phyloP scores from a whole-genome alignment of 1,140 invertebrate genomes.

The Dryas iulia region DNA sequence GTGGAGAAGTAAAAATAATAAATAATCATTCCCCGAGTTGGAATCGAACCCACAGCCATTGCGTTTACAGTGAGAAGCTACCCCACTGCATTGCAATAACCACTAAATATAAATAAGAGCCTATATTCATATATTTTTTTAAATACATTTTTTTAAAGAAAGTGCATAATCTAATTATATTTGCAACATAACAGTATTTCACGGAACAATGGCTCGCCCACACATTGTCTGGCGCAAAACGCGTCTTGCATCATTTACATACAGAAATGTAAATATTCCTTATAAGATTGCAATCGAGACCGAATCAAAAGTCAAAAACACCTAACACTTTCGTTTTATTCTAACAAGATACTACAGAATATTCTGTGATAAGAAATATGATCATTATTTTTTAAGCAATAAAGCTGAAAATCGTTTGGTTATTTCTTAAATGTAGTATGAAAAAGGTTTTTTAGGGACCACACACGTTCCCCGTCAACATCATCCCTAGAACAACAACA shows the following conservation, averaged over 20 bases:
- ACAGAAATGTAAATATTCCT: constrained; percentile 43
- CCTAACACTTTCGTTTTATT: constrained; percentile 68
- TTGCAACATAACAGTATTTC: constrained; percentile 39
- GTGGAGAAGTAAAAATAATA: no score
- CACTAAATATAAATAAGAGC: no score
- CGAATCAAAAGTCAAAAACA: constrained; percentile 51
- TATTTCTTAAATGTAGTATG: not conserved
- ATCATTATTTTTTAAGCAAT: not conserved
- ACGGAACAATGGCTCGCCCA: constrained; percentile 60
- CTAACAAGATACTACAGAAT: not conserved
- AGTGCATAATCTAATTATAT: constrained; percentile 31
- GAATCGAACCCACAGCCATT: no score
- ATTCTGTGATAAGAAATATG: not conserved
- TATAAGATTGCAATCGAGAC: constrained; percentile 47
- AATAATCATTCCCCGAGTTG: no score
- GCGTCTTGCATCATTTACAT: constrained; percentile 64
- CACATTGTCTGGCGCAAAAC: constrained; percentile 60
- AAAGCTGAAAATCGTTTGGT: constrained; percentile 38
- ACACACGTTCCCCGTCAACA: constrained; percentile 71
- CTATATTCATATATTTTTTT: no score
- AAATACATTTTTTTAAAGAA: no score
- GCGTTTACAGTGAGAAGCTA: no score
- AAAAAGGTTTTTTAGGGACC: constrained; percentile 55
- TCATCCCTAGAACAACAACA: constrained; percentile 67
- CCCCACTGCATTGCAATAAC: no score